Base-by-base conservation (phyloP, 2,113 vertebrate species). In the Nyctibius bracteatus region DNA sequence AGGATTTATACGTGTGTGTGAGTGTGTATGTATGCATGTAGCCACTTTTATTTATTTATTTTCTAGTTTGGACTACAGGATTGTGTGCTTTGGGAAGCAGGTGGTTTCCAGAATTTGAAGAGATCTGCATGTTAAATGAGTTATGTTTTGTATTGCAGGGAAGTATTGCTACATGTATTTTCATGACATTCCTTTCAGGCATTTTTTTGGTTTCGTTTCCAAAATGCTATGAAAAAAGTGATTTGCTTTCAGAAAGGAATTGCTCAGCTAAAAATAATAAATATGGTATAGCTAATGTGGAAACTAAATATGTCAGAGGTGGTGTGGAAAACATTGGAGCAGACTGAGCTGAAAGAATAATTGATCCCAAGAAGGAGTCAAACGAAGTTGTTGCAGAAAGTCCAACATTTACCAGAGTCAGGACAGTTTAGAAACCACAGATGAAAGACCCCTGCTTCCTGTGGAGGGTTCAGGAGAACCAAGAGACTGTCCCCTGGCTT, bases 191-290 rank as follows among this genome's bases (percentile, higher is more conserved):
- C 43, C 22, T 88, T 96, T 91, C 85, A 81, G 23, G 81, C 63
- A 89, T 49, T 68, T 66, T 78, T 54, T 83, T 24, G 85, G 49
- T 22, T 62, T 81, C 33, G 1, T 93, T 84, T 86, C 92, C 80
- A 90, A 86, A 91, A 75, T 51, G 47, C 41, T 77, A 23, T 24
- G 16, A n/a, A 90, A 94, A 73, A 12, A 44, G 51, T 78, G 44
- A 96, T 92, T 97, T 96, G 81, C 68, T 89, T 96, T 95, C 84
- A 94, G 81, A 91, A 84, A 92, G 33, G 51, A 93, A 96, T 68
- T 94, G 65, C 88, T 96, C 83, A 78, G 54, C 87, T 96, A 91
- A 86, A 96, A 94, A 96, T 93, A 94, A 95, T 92, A 79, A 92
- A 74, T 90, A 92, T 44, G 33, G 54, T 96, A 59, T 14, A 90